Evolutionary conservation across 2,113 vertebrate species (phyloP), one percentile per base, ranked within the genome.

Genomic region (Mola mola): DNA sequence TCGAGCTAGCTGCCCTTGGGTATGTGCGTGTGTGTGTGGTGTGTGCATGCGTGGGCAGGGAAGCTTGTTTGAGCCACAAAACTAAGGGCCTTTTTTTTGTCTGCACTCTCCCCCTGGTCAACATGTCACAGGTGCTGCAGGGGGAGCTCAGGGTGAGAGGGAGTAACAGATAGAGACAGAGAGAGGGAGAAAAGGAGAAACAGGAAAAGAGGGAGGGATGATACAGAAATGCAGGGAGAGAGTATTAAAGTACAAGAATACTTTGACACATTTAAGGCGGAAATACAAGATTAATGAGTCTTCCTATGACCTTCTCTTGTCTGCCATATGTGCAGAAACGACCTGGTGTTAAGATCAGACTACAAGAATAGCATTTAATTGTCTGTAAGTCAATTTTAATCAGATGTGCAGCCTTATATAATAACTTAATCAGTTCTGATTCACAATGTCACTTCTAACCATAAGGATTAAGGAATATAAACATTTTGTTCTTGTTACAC

Each of bases 1-100:
- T 83, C 50, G 51, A 90, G 85, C 85, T 79, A 81, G 78, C 77
- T 42, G 56, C 87, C 82, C 82, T 84, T 84, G 79, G 80, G 71
- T 84, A 66, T 64, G 73, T 68, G 79, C 12, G 20, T 46, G 75
- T 64, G 28, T 72, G 72, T 20, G 9, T 52, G 52, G 62, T 29
- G 57, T 1, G 55, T 40, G 66, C 12, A 7, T 76, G 79, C 69
- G 81, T 84, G 82, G 58, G 86, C 73, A 74, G 78, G 66, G 67
- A 71, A 46, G 79, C 74, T 84, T 86, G 85, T 87, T 84, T 55
- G 53, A 86, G 80, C 65, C 59, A 81, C 71, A 76, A 74, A 83
- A 72, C 66, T 60, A 68, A 72, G 59, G 73, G 66, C 53, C 65
- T 81, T 72, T 75, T 75, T 77, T 67, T 53, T 79, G 72, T 49